Conservation (phyloP, 2,888 invertebrate genomes). For the Agrypnus murinus region DNA sequence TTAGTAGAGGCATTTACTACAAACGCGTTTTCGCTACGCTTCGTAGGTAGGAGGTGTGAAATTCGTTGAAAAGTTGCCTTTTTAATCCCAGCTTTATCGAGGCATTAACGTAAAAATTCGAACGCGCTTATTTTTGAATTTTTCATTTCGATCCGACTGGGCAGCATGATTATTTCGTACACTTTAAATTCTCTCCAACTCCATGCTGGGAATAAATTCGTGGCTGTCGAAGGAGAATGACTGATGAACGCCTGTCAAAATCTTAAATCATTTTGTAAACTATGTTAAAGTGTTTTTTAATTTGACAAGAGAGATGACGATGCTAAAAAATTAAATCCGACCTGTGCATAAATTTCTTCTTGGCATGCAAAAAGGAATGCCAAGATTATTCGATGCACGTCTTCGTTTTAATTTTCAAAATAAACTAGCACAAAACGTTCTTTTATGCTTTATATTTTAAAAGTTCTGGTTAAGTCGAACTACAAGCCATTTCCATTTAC, state of each 20-base stretch:
- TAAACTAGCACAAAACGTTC: constrained; percentile 47
- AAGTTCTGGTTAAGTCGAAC: constrained; percentile 45
- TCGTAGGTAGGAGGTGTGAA: constrained; percentile 21
- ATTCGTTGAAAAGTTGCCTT: constrained; percentile 15
- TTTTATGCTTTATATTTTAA: constrained; percentile 48
- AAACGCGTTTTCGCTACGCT: constrained; percentile 19
- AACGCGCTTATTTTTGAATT: constrained; percentile 16
- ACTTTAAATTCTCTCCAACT: constrained; percentile 23
- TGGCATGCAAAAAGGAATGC: constrained; percentile 16
- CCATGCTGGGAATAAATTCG: constrained; percentile 24
- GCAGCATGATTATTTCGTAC: constrained; percentile 28
- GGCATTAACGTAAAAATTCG: constrained; percentile 25
- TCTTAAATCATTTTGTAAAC: constrained; percentile 44
- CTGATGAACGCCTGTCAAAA: constrained; percentile 41
- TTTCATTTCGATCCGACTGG: constrained; percentile 21
- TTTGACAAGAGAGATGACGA: constrained; percentile 40
- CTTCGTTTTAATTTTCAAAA: constrained; percentile 47
- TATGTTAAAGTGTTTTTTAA: constrained; percentile 46
- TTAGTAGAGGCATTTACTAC: constrained; percentile 22
- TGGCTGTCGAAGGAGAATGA: constrained; percentile 38
- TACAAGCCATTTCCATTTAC: constrained; percentile 51
- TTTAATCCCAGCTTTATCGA: constrained; percentile 23
- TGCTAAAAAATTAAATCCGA: constrained; percentile 42
- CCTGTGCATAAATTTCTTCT: constrained; percentile 10
- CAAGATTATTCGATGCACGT: constrained; percentile 44